A percentile compares a stretch with the other conserved stretches of the same genome.
phyloP scores from a whole-genome alignment of 1,140 invertebrate species.

The Solen grandis region DNA sequence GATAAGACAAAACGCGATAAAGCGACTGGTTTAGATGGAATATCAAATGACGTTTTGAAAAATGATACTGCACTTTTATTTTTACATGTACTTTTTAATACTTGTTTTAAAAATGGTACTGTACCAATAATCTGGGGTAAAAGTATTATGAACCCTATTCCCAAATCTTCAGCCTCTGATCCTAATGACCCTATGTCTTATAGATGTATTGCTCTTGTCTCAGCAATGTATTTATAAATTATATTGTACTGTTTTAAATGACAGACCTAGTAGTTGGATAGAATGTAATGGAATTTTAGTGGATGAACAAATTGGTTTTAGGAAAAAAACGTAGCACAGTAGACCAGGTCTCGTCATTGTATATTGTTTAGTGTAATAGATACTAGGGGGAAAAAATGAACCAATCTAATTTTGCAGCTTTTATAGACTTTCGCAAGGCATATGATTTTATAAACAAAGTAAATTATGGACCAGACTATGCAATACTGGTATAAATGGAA shows the following conservation, averaged over 20 bases:
- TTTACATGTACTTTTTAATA: slow-evolving; percentile 23
- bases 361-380: no score
- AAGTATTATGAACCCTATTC: slow-evolving; percentile 30
- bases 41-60: neutral
- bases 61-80: slow-evolving; percentile 11
- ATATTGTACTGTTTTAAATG: slow-evolving; percentile 18
- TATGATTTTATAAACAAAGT: no score
- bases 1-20: neutral
- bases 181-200: slow-evolving; percentile 16
- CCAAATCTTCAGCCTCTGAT: neutral
- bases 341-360: neutral
- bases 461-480: neutral
- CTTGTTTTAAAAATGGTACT: slow-evolving; percentile 9
- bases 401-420: neutral
- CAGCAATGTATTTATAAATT: slow-evolving; percentile 13
- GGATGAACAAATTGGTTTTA: slow-evolving; percentile 43
- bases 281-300: neutral
- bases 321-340: slow-evolving; percentile 5
- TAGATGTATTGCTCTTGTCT: neutral
- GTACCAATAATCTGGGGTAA: slow-evolving; percentile 2
- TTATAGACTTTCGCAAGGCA: no score
- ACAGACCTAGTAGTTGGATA: neutral
- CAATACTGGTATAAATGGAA: neutral
- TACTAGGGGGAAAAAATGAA: neutral
- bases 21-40: slow-evolving; percentile 10